phyloP scores from a whole-genome alignment of 2,113 vertebrate genomes.

The Corvus cornix region DNA sequence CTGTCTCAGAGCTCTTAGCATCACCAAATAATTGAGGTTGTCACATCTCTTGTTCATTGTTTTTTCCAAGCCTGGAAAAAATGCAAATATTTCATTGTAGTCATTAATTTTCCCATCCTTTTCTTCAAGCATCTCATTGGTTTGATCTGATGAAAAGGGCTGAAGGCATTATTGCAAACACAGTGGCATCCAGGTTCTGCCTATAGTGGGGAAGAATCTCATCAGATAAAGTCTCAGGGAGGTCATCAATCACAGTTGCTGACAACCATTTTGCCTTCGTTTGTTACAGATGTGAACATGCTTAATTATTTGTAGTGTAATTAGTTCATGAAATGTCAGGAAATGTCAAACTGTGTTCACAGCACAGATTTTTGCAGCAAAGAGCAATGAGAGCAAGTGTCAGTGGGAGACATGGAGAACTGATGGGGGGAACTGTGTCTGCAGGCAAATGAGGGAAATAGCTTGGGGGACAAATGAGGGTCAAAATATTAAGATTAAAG shows the following conservation, averaged over 20 bases:
- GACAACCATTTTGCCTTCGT: conserved; percentile 84
- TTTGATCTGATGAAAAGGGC: conserved; percentile 89
- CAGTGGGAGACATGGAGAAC: conserved; percentile 71
- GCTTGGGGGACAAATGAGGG: conserved; percentile 69
- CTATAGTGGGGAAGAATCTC: conserved; percentile 78
- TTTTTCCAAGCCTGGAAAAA: conserved; percentile 87
- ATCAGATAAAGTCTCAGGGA: conserved; percentile 85
- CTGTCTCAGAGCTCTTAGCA: conserved; percentile 90
- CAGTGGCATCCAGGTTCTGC: conserved; percentile 77
- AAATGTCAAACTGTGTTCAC: conserved; percentile 84
- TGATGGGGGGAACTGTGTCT: conserved; percentile 63
- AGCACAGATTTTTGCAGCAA: conserved; percentile 73
- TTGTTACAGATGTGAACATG: conserved; percentile 90
- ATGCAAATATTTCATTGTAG: conserved; percentile 97
- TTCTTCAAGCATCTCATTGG: conserved; percentile 84
- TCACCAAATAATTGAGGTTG: conserved; percentile 98
- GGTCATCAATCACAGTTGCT: conserved; percentile 87
- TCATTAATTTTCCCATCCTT: conserved; percentile 98
- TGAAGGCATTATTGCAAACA: conserved; percentile 84
- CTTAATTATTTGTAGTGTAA: conserved; percentile 94
- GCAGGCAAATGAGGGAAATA: conserved; percentile 66
- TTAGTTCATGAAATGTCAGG: conserved; percentile 89
- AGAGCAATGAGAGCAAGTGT: conserved; percentile 79
- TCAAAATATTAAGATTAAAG: conserved; percentile 70
- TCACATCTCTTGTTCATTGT: conserved; percentile 94